Conservation (phyloP, 2,888 invertebrate species). For the Chesias legatella region DNA sequence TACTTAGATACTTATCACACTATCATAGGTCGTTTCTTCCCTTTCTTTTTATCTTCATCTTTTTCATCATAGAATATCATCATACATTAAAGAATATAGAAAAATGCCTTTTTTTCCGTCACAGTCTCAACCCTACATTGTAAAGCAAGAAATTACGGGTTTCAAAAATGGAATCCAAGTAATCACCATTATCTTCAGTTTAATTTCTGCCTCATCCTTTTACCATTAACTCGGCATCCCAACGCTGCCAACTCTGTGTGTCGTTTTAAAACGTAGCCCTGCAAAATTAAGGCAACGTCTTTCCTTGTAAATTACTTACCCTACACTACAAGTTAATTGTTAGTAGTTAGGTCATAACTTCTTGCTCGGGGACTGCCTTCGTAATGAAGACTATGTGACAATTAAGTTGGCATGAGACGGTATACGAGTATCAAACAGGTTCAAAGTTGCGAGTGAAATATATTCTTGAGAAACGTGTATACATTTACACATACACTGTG, state of each 20-base stretch:
- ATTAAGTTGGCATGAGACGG: slow-evolving; percentile 6
- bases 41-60: no score
- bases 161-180: background rate
- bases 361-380: slow-evolving; percentile 5
- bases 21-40: no score
- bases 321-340: slow-evolving; percentile 16
- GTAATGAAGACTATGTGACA: slow-evolving; percentile 12
- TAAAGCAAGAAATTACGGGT: background rate
- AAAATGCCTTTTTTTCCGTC: no score
- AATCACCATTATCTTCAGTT: slow-evolving; percentile 5
- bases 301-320: slow-evolving; percentile 12
- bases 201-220: slow-evolving; percentile 11
- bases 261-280: slow-evolving; percentile 9
- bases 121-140: no score
- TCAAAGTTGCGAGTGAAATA: no score
- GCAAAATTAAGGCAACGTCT: slow-evolving; percentile 13
- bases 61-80: no score
- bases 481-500: no score
- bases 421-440: no score
- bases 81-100: no score
- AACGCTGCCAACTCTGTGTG: slow-evolving; percentile 15
- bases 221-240: slow-evolving; percentile 6
- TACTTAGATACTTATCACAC: no score
- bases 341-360: slow-evolving; percentile 9
- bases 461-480: no score